These are phyloP conservation scores for Apteryx owenii DNA, from an alignment of 2,113 vertebrate genomes.

Conservation along the genomic window DNA sequence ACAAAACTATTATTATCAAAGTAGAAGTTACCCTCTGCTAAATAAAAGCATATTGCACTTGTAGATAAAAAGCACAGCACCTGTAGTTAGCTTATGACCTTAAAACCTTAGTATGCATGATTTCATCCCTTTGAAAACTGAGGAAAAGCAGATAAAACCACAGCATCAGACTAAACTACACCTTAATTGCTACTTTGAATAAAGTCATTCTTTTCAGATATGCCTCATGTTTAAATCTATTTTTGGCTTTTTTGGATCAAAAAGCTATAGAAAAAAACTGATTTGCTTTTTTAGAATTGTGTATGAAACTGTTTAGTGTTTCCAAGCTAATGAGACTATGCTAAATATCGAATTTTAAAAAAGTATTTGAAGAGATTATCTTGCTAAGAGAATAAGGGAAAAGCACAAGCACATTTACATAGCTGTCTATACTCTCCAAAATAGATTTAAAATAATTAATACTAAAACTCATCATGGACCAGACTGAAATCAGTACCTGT, in stretches of 20 bases:
- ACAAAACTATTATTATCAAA: not conserved
- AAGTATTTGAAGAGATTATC: not conserved
- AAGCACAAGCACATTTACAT: not conserved
- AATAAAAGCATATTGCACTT: constrained; percentile 53
- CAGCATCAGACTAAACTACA: not conserved
- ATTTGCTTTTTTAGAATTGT: not conserved
- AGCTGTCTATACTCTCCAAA: not conserved
- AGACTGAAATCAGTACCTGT: constrained; percentile 24
- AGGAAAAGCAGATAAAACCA: constrained; percentile 26
- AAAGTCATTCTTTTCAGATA: not conserved
- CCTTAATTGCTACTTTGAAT: constrained; percentile 7
- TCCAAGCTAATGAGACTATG: not conserved
- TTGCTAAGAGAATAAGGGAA: constrained; percentile 15
- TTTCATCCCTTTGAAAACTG: not conserved
- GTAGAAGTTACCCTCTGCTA: constrained; percentile 34
- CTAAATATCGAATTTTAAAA: not conserved
- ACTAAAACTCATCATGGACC: not conserved
- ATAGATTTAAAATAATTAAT: not conserved
- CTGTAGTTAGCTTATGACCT: constrained; percentile 15
- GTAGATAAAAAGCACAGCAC: constrained; percentile 28
- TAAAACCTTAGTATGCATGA: not conserved
- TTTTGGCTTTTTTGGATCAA: constrained; percentile 17
- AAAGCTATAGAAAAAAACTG: not conserved
- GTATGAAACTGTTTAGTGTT: not conserved
- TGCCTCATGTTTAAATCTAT: not conserved